Conservation (phyloP, 1,140 invertebrate species). For the Cepaea nemoralis region DNA sequence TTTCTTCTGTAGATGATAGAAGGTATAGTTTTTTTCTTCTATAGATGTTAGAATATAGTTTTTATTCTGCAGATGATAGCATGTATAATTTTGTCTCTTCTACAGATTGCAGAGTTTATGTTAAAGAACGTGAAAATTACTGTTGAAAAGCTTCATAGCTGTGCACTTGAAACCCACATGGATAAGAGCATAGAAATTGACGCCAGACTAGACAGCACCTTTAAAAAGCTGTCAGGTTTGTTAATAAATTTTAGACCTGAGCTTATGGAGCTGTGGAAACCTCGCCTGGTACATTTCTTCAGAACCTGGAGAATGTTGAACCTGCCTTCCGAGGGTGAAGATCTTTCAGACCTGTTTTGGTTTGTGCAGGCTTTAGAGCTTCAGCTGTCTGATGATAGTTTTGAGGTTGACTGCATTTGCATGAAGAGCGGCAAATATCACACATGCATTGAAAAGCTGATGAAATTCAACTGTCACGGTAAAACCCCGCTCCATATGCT, state of each 20-base stretch:
- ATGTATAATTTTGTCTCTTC: neutral
- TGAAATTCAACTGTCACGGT: neutral
- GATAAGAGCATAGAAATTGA: neutral
- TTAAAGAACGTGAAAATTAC: neutral
- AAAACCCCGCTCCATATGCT: too few relatives aligned
- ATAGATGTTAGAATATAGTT: too few relatives aligned
- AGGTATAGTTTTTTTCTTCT: too few relatives aligned
- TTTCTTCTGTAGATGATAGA: too few relatives aligned
- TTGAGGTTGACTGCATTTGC: neutral
- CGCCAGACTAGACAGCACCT: neutral
- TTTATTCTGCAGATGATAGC: too few relatives aligned
- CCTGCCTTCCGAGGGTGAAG: neutral
- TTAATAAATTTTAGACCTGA: neutral
- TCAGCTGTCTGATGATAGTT: neutral
- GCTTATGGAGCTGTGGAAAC: neutral
- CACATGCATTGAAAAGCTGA: neutral
- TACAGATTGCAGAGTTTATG: slow-evolving; percentile 16
- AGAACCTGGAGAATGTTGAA: neutral
- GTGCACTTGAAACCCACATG: neutral
- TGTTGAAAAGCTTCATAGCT: neutral
- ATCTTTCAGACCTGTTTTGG: neutral
- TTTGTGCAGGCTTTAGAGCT: neutral
- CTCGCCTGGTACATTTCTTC: neutral
- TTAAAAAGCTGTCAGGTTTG: neutral
- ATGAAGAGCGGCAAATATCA: neutral